Evolutionary conservation across 2,113 vertebrate genomes (phyloP), one percentile per base, ranked within the genome.

Genomic region (Petromus typicus): DNA sequence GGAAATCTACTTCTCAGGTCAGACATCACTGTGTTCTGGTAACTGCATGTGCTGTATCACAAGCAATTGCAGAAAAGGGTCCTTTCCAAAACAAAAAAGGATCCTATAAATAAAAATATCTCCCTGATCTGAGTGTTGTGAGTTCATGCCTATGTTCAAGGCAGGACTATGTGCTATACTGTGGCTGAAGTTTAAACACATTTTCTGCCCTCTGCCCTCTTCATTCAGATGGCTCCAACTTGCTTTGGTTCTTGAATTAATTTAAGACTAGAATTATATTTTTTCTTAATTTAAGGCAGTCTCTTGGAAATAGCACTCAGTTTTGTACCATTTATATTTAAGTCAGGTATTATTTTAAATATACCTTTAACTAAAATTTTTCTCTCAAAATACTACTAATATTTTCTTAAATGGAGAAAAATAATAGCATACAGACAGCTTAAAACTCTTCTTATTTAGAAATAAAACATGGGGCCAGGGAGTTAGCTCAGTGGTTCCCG

Each of bases 311-410:
- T 69, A 75, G 56, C 10, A 18, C 43, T 73, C 23, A 37, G 17
- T 67, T 94, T 83, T 89, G 23, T 12, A 34, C 48, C 27, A 91
- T 32, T 86, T 86, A 61, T 56, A 78, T 79, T 79, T 95, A 37
- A 85, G 14, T 48, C 56, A 82, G 59, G 59, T 18, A 25, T 54
- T 69, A n/a, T 71, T 93, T 93, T 89, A 64, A 96, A 93, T 54
- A 90, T 3, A 69, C 6, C 7, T 92, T 48, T 14, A 85, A 80
- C 63, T 90, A 96, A 93, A 16, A 40, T 76, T 76, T 80, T 56
- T 40, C 14, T 32, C 45, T 30, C 34, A 37, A 56, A 76, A 32
- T 3, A 82, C 18, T 81, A 37, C 7, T 90, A 40, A n/a, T 81
- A 57, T 32, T 80, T 66, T n/a, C n/a, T 61, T 37, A 78, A 86